Evolutionary conservation across 2,888 invertebrate genomes (phyloP), one percentile per base, ranked within the genome.

Genomic region (Atethmia centrago): DNA sequence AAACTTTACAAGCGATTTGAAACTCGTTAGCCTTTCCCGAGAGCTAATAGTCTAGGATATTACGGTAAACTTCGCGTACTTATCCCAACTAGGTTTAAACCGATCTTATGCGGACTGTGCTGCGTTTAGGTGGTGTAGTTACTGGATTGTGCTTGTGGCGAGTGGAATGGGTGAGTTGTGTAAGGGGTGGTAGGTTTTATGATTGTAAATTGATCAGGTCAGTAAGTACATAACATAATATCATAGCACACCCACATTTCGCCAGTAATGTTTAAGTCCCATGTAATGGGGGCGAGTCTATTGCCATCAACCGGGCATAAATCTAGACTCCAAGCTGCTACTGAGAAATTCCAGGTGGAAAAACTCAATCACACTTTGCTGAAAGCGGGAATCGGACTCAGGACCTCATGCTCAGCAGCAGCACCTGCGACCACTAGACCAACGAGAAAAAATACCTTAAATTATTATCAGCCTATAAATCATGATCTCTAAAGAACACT

Each of bases 21-120:
- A 87, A 83, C 84, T 85, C 68, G 80, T 79, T 83, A 85, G 79
- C 74, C 59, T 53, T 67, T 64, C 74, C 28, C 25, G 58, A 62
- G 42, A 58, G 71, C 79, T 89, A 86, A 89, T 85, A 87, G 74
- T 62, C 56, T 40, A 47, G 71, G 81, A 85, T 85, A 87, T 85
- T 83, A 78, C 69, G 75, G 58, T 78, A 71, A 87, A 87, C 82
- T 87, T 83, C 61, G 45, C 63, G 62, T 82, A 87, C 83, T 87
- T 84, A 83, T 75, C 51, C 65, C 47, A 80, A 84, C 87, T 87
- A 80, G 83, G 75, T 79, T 88, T 83, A 81, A 88, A 88, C 71
- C 61, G 82, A 84, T 88, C 79, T 82, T 80, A 65, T 79, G 61
- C 69, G 49, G 59, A 53, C 45, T 28, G 47, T 74, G 85, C 77